Conservation (phyloP, 2,888 invertebrate species). For the Campoplex nolae region DNA sequence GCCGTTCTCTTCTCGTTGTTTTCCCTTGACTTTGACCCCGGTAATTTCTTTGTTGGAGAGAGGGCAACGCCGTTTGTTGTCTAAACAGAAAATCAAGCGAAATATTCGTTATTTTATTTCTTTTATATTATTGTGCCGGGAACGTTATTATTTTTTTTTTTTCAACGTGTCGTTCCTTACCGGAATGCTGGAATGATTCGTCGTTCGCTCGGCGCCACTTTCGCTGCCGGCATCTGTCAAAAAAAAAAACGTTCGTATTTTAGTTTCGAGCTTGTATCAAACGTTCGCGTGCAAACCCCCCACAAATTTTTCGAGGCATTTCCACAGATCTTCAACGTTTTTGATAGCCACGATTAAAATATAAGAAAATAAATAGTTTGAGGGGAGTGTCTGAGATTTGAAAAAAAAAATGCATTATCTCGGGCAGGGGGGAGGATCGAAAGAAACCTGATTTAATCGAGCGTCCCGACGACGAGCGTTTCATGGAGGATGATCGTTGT, state of each 20-base stretch:
- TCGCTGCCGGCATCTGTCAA: slow-evolving; percentile 93
- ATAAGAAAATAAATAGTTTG: neutral
- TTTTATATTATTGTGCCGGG: no score
- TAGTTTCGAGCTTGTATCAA: neutral
- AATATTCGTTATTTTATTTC: neutral
- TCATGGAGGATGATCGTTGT: slow-evolving; percentile 60
- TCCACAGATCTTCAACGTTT: slow-evolving; percentile 41
- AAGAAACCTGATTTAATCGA: slow-evolving; percentile 71
- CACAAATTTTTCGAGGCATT: slow-evolving; percentile 46
- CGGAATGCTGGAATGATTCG: slow-evolving; percentile 90
- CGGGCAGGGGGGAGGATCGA: neutral
- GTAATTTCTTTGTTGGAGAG: slow-evolving; percentile 89
- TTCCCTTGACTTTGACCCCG: slow-evolving; percentile 86
- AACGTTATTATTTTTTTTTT: no score
- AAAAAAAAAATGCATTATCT: neutral
- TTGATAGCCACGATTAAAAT: neutral
- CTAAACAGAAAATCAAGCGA: slow-evolving; percentile 39
- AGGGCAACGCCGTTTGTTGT: slow-evolving; percentile 89
- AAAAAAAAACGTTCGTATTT: slow-evolving; percentile 69
- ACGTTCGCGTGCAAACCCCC: neutral
- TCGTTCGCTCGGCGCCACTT: slow-evolving; percentile 93
- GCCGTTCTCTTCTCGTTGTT: slow-evolving; percentile 83
- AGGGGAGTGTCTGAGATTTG: neutral
- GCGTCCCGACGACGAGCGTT: slow-evolving; percentile 66
- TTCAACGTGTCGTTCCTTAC: slow-evolving; percentile 85